Evolutionary conservation across 2,113 vertebrate species (phyloP), one percentile per base, ranked within the genome.

Genomic region (Chionodraco myersi): DNA sequence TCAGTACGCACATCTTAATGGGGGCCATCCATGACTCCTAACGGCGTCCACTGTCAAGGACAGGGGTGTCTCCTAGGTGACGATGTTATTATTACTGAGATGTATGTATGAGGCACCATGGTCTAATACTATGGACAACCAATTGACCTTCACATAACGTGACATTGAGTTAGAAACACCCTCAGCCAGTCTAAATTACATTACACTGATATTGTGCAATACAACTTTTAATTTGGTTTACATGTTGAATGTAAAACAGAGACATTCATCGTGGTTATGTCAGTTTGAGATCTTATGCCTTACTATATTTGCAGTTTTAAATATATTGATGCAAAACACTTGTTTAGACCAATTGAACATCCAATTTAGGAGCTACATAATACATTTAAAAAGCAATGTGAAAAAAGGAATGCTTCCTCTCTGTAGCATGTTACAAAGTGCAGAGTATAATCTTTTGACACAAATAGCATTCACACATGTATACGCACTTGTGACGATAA

Each of bases 101-200:
- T 62, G 47, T 74, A 72, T 75, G 69, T 72, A 67, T 66, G 34
- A 68, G 41, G 45, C 60, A 52, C 12, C 52, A 49, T 61, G 54
- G 83, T 76, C 58, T 74, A 80, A 84, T 82, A 51, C 68, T 41
- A 45, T 2, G 7, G 73, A 80, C 51, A 54, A 6, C 21, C 49
- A 44, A 41, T 65, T 85, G 77, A 85, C 81, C 67, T 87, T 89
- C 52, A 64, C 34, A 30, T 36, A 64, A 57, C 69, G 51, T 30
- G 59, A 44, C 71, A 62, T 1, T 18, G 26, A 73, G 30, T 44
- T 14, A 64, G 23, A 76, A n/a, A 2, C 23, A 75, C 56, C 47
- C 47, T 72, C 34, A 34, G 41, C 21, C 36, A 16, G 49, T 79
- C 23, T 51, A 53, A 79, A 68, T 30, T 71, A 41, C 34, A 68